Evolutionary conservation across 2,113 vertebrate species (phyloP), one percentile per base, ranked within the genome.

Genomic region (Raphicerus campestris): DNA sequence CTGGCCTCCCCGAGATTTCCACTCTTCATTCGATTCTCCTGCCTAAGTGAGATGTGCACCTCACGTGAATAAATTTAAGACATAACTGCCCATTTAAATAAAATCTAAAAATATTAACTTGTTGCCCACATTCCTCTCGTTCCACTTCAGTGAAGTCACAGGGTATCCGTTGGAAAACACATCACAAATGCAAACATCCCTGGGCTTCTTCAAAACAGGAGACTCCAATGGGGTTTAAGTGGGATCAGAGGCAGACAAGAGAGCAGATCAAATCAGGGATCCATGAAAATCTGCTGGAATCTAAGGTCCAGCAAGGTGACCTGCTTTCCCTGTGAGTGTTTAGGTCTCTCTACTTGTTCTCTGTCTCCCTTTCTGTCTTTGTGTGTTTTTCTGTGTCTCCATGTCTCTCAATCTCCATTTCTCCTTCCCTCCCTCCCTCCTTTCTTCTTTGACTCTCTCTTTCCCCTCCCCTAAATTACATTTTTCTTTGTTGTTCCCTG

Each of bases 1-100:
- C 89, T 97, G 83, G 92, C 70, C 87, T 22, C 89, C 90, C 66
- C 83, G n/a, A 53, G 77, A 86, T 94, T 94, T 92, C 93, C 91
- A 91, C 86, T 95, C 90, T 97, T 42, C 82, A 88, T 60, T 96
- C 96, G 85, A 93, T 75, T 96, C 86, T 97, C 53, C 84, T 24
- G 6, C 70, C 63, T 58, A 73, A 96, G 86, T 80, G 80, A 89
- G 87, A 94, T 32, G 20, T 61, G 94, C 90, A 93, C 93, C 93
- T 90, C 84, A 96, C 63, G 4, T 45, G 70, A 45, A 84, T 49
- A 42, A 95, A 95, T 70, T 42, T 80, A 47, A 94, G 87, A 77
- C 94, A 91, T 20, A 60, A 19, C 45, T 45, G 7, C 56, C 78
- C 80, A 83, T 70, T 89, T 80, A 75, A 89, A 75, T 86, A 63